Evolutionary conservation across 2,888 invertebrate genomes (phyloP).

Genomic region (Baccha elongata): DNA sequence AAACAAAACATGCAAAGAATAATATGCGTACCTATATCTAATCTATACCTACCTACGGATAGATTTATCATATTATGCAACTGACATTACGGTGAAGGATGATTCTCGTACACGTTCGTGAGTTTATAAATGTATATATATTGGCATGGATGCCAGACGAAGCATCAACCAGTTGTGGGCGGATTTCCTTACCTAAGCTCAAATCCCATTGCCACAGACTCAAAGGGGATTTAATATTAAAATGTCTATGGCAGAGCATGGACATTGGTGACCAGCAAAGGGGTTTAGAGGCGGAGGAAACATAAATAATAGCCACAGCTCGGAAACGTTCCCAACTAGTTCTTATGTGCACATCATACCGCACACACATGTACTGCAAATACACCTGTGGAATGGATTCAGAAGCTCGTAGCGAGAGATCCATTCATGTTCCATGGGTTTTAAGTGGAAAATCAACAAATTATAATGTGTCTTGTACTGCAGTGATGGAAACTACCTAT

Average conservation of each 20-base stretch:
- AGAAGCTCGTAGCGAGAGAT: conserved; percentile 63
- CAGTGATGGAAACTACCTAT: conserved; percentile 66
- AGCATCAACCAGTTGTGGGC: conserved; percentile 62
- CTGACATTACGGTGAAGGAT: conserved; percentile 41
- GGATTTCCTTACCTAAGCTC: conserved; percentile 67
- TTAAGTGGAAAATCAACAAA: conserved; percentile 80
- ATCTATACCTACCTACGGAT: not conserved
- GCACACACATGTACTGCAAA: conserved; percentile 65
- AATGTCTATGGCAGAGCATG: conserved; percentile 61
- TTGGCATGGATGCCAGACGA: conserved; percentile 36
- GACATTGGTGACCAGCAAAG: conserved; percentile 63
- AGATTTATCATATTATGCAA: conserved; percentile 34
- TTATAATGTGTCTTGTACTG: conserved; percentile 76
- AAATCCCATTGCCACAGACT: conserved; percentile 65
- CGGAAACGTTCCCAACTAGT: conserved; percentile 60
- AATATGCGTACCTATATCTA: not conserved
- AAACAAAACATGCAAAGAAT: conserved; percentile 12
- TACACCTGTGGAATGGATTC: conserved; percentile 71
- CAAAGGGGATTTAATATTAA: conserved; percentile 71
- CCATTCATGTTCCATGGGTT: conserved; percentile 75
- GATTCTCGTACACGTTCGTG: conserved; percentile 19
- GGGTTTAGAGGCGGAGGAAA: conserved; percentile 57
- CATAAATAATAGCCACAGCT: conserved; percentile 69
- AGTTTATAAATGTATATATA: not conserved
- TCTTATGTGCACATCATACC: conserved; percentile 64